Evolutionary conservation across 1,140 invertebrate genomes (phyloP), one percentile per base, ranked within the genome.

Genomic region (Heliothis virescens): DNA sequence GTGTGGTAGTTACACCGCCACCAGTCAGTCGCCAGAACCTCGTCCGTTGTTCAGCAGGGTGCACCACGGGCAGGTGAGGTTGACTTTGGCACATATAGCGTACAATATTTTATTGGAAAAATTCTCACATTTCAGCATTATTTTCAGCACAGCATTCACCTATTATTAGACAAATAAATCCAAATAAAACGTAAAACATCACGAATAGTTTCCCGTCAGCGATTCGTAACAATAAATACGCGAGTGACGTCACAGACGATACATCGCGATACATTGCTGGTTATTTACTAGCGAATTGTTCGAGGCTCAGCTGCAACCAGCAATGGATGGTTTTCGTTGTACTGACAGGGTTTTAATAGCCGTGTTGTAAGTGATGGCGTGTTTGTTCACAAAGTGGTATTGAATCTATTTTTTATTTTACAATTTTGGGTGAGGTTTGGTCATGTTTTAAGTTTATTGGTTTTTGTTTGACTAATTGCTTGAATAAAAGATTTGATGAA

Each of bases 201-300:
- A 71, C 29, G 16, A 52, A 29, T 71, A 18, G 16, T 10, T 10
- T 1, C 5, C 21, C 29, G 67, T 71, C 67, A 55, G 67, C 67
- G 41, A 71, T 71, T 34, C 13, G 50, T 71, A 53, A 71, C 67
- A 71, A 71, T 71, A 71, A 71, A 71, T 71, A 71, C 67, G 13
- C 29, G 18, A 53, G 41, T 41, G 11, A 50, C 48, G 18, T 29
- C 21, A 29, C 50, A 41, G 34, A 7, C 34, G 1, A 41, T 41
- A 41, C 34, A 41, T 41, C 3, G 34, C 72, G 16, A 59, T 74
- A 60, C 72, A 74, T 74, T 74, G 57, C 72, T 3, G 3, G 53
- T 74, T 74, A 60, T 74, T 74, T 59, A 74, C 72, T 41, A 55
- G 4, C 34, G 12, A n/a, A 2, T 34, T 47, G 29, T 26, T 9